Evolutionary conservation across 1,140 invertebrate species (phyloP).

Genomic region (Musca vetustissima): DNA sequence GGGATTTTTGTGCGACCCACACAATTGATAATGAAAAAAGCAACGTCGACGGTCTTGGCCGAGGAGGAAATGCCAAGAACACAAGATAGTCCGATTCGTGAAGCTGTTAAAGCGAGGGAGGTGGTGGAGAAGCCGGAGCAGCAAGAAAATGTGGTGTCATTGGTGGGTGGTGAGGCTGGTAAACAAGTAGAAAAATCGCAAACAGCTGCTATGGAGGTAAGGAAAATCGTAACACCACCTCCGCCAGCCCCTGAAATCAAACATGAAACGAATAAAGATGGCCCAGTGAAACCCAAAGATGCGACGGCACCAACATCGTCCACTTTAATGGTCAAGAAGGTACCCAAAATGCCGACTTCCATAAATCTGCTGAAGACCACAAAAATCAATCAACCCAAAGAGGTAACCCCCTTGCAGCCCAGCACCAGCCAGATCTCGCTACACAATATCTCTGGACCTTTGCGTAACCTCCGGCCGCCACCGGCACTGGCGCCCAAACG

Average conservation of each 20-base stretch:
- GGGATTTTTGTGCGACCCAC: constrained; percentile 81
- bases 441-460: constrained; percentile 26
- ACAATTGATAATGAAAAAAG: constrained; percentile 66
- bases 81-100: no score
- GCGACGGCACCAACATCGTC: not conserved
- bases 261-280: not conserved
- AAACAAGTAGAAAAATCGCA: not conserved
- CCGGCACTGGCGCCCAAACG: constrained; percentile 42
- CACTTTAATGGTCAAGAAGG: not conserved
- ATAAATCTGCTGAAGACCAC: constrained; percentile 42
- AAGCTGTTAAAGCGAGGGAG: not conserved
- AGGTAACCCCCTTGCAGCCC: constrained; percentile 8
- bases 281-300: not conserved
- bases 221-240: not conserved
- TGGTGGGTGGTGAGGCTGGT: not conserved
- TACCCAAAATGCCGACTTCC: constrained; percentile 8
- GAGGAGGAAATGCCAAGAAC: not conserved
- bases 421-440: constrained; percentile 14
- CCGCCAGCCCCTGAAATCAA: not conserved
- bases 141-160: constrained; percentile 28
- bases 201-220: not conserved
- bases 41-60: constrained; percentile 1
- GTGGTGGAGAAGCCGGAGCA: constrained; percentile 22
- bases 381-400: constrained; percentile 46
- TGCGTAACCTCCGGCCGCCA: constrained; percentile 34